phyloP scores from a whole-genome alignment of 2,888 invertebrate species.

The Eretmocerus hayati region DNA sequence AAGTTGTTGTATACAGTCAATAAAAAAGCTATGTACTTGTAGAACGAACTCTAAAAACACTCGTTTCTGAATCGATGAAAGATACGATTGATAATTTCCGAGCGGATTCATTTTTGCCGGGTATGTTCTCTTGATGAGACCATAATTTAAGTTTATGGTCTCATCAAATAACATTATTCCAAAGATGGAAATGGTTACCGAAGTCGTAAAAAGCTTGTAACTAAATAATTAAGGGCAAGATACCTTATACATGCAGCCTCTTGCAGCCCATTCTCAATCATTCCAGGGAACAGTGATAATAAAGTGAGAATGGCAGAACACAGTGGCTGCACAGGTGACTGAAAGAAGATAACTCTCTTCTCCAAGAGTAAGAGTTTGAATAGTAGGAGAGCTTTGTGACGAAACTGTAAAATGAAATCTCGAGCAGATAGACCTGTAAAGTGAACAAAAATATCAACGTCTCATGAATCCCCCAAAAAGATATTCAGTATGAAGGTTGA shows the following conservation, averaged over 20 bases:
- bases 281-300: slow-evolving; percentile 82
- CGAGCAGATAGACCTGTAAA: slow-evolving; percentile 72
- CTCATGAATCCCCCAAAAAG: not conserved
- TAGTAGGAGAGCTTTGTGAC: slow-evolving; percentile 84
- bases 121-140: no score
- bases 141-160: no score
- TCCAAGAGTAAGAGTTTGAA: slow-evolving; percentile 90
- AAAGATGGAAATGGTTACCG: no score
- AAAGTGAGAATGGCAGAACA: slow-evolving; percentile 82
- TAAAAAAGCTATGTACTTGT: no score
- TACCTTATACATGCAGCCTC: slow-evolving; percentile 77
- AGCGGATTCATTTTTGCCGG: no score
- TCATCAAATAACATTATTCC: no score
- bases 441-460: not conserved
- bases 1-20: no score
- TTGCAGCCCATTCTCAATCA: slow-evolving; percentile 76
- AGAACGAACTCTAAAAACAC: no score
- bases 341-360: slow-evolving; percentile 82
- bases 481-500: not conserved
- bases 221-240: no score
- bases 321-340: slow-evolving; percentile 84
- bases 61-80: no score
- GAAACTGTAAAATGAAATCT: slow-evolving; percentile 76
- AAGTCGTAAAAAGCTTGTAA: no score
- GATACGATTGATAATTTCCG: no score